Percentiles rank a stretch among this genome's conserved stretches.
phyloP scores from a whole-genome alignment of 2,888 invertebrate genomes.

The Mythimna impura region DNA sequence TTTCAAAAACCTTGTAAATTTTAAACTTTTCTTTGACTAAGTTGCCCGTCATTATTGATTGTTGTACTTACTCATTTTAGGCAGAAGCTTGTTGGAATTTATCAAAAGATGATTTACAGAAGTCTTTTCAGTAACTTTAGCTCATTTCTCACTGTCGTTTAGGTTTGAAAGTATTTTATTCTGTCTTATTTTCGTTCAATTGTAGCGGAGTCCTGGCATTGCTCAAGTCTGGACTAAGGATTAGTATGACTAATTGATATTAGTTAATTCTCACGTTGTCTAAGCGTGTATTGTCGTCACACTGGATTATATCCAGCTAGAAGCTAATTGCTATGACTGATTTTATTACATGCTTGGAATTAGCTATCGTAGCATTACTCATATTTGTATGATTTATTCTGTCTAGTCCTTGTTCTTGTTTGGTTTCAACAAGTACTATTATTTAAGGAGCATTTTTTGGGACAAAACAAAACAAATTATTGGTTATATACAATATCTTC shows the following conservation, averaged over 20 bases:
- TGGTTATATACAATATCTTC: background rate
- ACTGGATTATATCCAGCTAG: slow-evolving; percentile 24
- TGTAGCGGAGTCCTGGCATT: slow-evolving; percentile 22
- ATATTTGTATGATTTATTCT: background rate
- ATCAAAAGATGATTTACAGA: slow-evolving; percentile 46
- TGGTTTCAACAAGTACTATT: background rate
- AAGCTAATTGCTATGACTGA: slow-evolving; percentile 33
- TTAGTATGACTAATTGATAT: slow-evolving; percentile 46
- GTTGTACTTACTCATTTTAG: slow-evolving; percentile 38
- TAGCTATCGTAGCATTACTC: background rate
- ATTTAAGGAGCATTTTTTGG: background rate
- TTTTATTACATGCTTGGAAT: slow-evolving; percentile 30
- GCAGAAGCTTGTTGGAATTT: slow-evolving; percentile 39
- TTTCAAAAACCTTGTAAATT: slow-evolving; percentile 23
- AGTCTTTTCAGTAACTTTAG: slow-evolving; percentile 41
- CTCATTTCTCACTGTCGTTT: slow-evolving; percentile 51
- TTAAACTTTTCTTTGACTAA: slow-evolving; percentile 37
- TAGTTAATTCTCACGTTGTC: slow-evolving; percentile 38
- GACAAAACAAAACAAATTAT: background rate
- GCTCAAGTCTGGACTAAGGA: slow-evolving; percentile 12
- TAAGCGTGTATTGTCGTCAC: slow-evolving; percentile 16
- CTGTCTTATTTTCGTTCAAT: slow-evolving; percentile 24
- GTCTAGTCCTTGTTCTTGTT: background rate
- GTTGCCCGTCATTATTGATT: slow-evolving; percentile 41
- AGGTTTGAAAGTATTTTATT: slow-evolving; percentile 44